Conservation (phyloP, 2,888 invertebrate genomes). For the Drosophila emarginata region DNA sequence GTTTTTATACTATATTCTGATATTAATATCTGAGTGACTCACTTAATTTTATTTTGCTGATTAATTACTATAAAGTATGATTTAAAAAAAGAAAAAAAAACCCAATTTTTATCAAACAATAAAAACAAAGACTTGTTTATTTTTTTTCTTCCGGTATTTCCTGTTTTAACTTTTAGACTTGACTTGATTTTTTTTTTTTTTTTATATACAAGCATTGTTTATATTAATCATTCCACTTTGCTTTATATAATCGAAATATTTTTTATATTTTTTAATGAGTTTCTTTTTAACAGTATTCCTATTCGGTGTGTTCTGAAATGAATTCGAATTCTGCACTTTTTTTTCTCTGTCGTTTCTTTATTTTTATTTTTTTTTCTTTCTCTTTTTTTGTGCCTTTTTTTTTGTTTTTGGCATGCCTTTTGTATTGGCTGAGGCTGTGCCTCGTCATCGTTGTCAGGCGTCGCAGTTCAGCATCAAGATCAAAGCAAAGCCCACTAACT, state of each 20-base stretch:
- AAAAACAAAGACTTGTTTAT: too few species aligned
- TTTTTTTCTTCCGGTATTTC: too few species aligned
- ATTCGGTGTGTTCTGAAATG: neutral
- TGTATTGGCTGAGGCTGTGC: slow-evolving; percentile 64
- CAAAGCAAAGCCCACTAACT: slow-evolving; percentile 76
- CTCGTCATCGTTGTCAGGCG: slow-evolving; percentile 77
- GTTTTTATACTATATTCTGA: too few species aligned
- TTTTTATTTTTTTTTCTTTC: slow-evolving; percentile 20
- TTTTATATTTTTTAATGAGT: neutral
- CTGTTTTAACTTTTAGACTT: too few species aligned
- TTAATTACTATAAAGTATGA: too few species aligned
- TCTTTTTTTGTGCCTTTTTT: slow-evolving; percentile 23
- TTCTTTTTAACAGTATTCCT: neutral
- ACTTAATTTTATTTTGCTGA: too few species aligned
- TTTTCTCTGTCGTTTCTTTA: slow-evolving; percentile 17
- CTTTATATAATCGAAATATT: neutral
- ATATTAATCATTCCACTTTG: too few species aligned
- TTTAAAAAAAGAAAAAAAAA: too few species aligned
- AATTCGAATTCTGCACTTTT: slow-evolving; percentile 25
- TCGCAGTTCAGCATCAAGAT: slow-evolving; percentile 75
- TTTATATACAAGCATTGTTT: too few species aligned
- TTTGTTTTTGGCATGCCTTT: slow-evolving; percentile 63
- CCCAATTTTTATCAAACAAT: too few species aligned
- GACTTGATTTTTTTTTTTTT: too few species aligned
- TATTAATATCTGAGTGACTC: too few species aligned